These are phyloP conservation scores for Palythoa caribaeorum DNA, from an alignment of 92 coral and sea anemone genomes.

Conservation along the genomic window DNA sequence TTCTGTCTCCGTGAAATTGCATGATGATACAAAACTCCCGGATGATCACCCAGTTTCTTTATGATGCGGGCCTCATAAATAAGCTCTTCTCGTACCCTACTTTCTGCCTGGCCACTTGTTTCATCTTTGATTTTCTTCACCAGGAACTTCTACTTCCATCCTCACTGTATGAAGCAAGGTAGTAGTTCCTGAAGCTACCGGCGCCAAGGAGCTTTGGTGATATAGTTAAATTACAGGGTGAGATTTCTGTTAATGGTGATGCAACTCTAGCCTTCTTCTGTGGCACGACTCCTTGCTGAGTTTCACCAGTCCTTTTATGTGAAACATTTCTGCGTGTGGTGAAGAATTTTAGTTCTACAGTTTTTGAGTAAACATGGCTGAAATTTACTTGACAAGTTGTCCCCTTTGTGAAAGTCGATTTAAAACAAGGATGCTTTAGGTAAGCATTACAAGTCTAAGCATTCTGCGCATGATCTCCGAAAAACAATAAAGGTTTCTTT, in stretches of 20 bases:
- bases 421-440: slow-evolving; percentile 40
- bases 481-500: neutral
- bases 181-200: slow-evolving; percentile 34
- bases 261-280: neutral
- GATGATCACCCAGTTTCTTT: slow-evolving; percentile 45
- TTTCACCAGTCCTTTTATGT: neutral
- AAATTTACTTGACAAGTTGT: neutral
- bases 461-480: slow-evolving; percentile 43
- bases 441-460: slow-evolving; percentile 32
- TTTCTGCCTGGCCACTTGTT: slow-evolving; percentile 32
- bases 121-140: neutral
- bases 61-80: slow-evolving; percentile 42
- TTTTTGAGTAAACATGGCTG: neutral
- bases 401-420: slow-evolving; percentile 17
- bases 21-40: slow-evolving; percentile 33
- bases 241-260: neutral
- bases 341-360: neutral
- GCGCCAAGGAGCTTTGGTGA: slow-evolving; percentile 18
- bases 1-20: slow-evolving; percentile 43
- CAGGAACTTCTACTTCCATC: slow-evolving; percentile 8
- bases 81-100: slow-evolving; percentile 23
- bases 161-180: slow-evolving; percentile 30
- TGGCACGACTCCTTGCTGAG: neutral
- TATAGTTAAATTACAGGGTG: neutral
- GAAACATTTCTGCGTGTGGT: neutral